Percentiles rank a stretch among this genome's conserved stretches.
Conservation (phyloP, 2,888 invertebrate genomes). For the Linnaemya tessellans region DNA sequence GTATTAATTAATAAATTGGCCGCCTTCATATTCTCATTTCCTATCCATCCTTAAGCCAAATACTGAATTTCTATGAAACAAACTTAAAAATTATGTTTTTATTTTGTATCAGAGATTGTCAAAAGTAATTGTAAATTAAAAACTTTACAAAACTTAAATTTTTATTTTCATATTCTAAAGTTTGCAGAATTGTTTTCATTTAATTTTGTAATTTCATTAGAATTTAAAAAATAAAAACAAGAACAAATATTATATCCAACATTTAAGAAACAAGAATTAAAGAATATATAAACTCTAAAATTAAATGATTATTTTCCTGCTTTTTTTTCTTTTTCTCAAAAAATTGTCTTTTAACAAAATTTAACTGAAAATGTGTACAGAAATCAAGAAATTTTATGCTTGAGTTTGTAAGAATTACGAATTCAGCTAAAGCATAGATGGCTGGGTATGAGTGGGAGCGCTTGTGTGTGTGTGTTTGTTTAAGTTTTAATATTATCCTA, state of each 20-base stretch:
- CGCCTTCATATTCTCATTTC: too few species aligned
- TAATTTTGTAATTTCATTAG: conserved; percentile 2
- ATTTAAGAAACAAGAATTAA: conserved; percentile 19
- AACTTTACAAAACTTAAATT: background rate
- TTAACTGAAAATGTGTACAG: conserved; percentile 1
- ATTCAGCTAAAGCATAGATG: background rate
- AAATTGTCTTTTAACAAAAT: conserved; percentile 1
- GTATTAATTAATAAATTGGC: too few species aligned
- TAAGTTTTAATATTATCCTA: conserved; percentile 64
- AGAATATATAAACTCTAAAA: background rate
- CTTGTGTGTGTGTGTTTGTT: conserved; percentile 3
- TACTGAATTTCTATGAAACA: too few species aligned
- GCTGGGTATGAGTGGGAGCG: background rate
- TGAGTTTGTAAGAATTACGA: background rate
- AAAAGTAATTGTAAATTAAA: background rate
- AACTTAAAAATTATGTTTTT: too few species aligned
- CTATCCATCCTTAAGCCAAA: too few species aligned
- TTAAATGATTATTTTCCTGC: background rate
- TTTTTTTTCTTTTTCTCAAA: background rate
- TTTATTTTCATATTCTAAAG: background rate
- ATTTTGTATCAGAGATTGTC: background rate
- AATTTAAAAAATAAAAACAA: background rate
- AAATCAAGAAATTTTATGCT: background rate
- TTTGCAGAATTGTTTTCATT: background rate
- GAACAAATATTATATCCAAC: conserved; percentile 2